These are phyloP conservation scores for Rhombomys opimus DNA, from an alignment of 2,113 vertebrate genomes.

Conservation along the genomic window DNA sequence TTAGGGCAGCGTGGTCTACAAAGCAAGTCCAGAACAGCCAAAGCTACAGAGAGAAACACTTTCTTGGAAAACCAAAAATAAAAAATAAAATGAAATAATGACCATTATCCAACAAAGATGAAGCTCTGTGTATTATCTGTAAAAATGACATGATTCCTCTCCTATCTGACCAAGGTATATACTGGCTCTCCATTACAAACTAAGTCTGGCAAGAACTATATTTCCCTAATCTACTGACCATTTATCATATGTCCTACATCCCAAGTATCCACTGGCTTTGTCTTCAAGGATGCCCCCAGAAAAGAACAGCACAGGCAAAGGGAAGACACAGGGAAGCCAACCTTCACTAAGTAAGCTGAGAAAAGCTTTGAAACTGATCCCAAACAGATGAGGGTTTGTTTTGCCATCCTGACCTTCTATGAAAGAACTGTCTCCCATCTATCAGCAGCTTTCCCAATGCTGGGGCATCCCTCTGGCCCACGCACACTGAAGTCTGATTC, in stretches of 20 bases:
- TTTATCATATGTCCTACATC: not conserved
- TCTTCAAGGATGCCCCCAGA: not conserved
- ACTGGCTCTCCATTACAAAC: not conserved
- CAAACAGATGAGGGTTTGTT: not conserved
- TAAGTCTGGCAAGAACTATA: not conserved
- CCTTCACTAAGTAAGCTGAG: not conserved
- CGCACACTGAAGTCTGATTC: not conserved
- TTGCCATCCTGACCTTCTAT: not conserved
- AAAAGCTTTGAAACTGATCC: not conserved
- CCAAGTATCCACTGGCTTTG: not conserved
- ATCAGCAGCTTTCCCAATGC: rapidly evolving
- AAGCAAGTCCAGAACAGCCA: no score
- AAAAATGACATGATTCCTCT: slow-evolving; percentile 19
- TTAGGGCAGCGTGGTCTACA: no score
- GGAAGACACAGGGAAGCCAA: not conserved
- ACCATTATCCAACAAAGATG: slow-evolving; percentile 67
- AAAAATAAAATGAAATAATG: slow-evolving; percentile 75
- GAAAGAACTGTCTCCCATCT: not conserved
- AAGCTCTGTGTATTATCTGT: not conserved
- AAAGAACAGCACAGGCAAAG: not conserved
- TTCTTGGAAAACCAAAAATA: no score
- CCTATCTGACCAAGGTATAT: slow-evolving; percentile 24
- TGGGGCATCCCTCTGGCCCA: not conserved
- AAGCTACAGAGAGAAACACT: no score
- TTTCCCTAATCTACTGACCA: not conserved